These are phyloP conservation scores for Seriola aureovittata DNA, from an alignment of 2,113 vertebrate genomes.

Conservation along the genomic window DNA sequence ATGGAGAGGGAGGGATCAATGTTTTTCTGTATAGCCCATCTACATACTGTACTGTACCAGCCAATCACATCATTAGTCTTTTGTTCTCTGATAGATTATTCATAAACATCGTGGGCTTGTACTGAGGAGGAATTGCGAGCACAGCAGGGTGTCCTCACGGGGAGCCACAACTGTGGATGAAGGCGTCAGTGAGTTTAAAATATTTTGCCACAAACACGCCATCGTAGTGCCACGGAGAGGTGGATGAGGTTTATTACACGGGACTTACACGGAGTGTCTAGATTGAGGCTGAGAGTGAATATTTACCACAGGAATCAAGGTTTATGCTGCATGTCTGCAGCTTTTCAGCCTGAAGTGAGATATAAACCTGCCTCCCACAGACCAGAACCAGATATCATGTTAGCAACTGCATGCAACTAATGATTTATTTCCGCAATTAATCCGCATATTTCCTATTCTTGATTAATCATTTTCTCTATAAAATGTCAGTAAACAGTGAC, in stretches of 20 bases:
- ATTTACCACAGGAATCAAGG: conserved; percentile 15
- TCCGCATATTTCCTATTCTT: neutral
- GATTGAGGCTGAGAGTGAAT: neutral
- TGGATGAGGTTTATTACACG: neutral
- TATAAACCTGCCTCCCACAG: conserved; percentile 2
- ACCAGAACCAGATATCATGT: conserved; percentile 5
- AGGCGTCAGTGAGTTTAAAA: conserved; percentile 14
- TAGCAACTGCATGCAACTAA: neutral
- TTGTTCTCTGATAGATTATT: conserved; percentile 75
- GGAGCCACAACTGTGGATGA: conserved; percentile 15
- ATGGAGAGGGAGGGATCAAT: conserved; percentile 75
- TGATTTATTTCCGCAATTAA: neutral
- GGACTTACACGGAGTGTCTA: neutral
- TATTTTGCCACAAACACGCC: conserved; percentile 23
- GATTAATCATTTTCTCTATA: neutral
- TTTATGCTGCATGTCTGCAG: conserved; percentile 27
- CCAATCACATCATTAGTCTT: conserved; percentile 75
- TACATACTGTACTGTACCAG: conserved; percentile 62
- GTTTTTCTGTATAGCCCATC: conserved; percentile 66
- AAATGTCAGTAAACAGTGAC: neutral
- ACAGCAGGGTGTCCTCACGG: conserved; percentile 26
- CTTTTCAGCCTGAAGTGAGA: conserved; percentile 8
- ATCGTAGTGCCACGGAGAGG: neutral
- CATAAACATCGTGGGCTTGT: conserved; percentile 50
- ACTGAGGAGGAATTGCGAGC: conserved; percentile 27